Evolutionary conservation across 2,797 vertebrate species (phyloP).

Genomic region (Acestrorhynchus altus): DNA sequence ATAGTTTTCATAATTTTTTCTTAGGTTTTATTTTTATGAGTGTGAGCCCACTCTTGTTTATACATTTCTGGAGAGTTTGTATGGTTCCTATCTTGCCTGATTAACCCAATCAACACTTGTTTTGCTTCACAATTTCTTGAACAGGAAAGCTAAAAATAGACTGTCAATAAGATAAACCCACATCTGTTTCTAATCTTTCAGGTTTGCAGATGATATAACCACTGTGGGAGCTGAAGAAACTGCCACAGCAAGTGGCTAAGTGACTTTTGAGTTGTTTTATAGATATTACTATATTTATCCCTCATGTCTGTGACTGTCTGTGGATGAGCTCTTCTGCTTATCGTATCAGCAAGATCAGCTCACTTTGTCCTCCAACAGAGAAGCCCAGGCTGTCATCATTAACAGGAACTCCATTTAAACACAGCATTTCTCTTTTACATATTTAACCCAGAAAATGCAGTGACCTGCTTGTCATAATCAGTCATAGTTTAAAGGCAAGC

Average conservation of each 20-base stretch:
- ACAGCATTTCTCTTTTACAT: background rate
- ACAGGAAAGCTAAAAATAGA: constrained; percentile 10
- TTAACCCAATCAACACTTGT: background rate
- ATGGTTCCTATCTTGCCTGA: background rate
- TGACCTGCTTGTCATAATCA: too few species aligned
- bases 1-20: too few species aligned
- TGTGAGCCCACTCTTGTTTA: background rate
- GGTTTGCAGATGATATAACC: background rate
- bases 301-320: background rate
- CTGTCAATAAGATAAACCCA: background rate
- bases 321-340: background rate
- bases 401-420: background rate
- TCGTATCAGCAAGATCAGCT: background rate
- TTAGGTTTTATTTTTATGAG: too few species aligned
- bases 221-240: background rate
- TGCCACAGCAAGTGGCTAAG: background rate
- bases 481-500: too few species aligned
- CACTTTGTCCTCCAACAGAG: background rate
- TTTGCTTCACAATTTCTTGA: constrained; percentile 4
- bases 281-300: background rate
- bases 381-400: background rate
- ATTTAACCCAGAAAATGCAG: background rate
- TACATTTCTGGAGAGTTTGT: background rate
- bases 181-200: constrained; percentile 3
- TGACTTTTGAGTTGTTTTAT: background rate